A percentile compares a stretch with the other conserved stretches of the same genome.
Conservation (phyloP, 1,140 invertebrate genomes). For the Wasmannia auropunctata region DNA sequence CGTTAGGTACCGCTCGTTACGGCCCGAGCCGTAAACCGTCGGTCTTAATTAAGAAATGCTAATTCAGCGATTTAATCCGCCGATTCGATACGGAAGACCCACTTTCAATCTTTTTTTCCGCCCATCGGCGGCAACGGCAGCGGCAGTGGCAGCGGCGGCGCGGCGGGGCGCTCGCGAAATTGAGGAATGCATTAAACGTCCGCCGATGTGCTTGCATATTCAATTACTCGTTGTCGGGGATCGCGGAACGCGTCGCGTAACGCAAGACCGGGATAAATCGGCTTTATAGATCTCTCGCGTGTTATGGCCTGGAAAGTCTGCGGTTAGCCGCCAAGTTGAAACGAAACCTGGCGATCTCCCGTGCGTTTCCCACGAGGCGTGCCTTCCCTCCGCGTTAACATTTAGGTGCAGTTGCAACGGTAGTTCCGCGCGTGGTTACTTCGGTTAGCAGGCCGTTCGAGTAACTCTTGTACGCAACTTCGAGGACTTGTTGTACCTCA, state of each 20-base stretch:
- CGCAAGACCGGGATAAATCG: conserved; percentile 25
- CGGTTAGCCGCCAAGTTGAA: background rate
- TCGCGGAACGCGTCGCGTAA: background rate
- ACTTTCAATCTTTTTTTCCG: conserved; percentile 58
- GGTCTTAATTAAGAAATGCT: conserved; percentile 67
- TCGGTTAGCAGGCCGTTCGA: background rate
- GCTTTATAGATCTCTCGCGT: conserved; percentile 13
- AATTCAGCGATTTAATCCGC: conserved; percentile 63
- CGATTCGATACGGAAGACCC: conserved; percentile 59
- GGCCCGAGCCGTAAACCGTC: conserved; percentile 53
- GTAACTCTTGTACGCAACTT: background rate
- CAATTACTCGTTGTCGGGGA: conserved; percentile 34
- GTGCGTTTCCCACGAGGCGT: conserved; percentile 36
- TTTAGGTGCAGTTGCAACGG: conserved; percentile 28
- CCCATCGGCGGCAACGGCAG: background rate
- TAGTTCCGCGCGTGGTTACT: conserved; percentile 7
- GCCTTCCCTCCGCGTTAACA: background rate
- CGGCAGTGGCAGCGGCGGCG: no score
- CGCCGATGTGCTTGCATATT: conserved; percentile 12
- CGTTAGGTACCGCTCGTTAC: conserved; percentile 59
- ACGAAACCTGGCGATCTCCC: conserved; percentile 15
- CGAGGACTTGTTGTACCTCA: background rate
- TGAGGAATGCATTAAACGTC: conserved; percentile 42
- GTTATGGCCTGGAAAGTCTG: conserved; percentile 30
- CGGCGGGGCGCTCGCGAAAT: conserved; percentile 29